Evolutionary conservation across 2,888 invertebrate species (phyloP), one percentile per base, ranked within the genome.

Genomic region (Neoitamus cyanurus): DNA sequence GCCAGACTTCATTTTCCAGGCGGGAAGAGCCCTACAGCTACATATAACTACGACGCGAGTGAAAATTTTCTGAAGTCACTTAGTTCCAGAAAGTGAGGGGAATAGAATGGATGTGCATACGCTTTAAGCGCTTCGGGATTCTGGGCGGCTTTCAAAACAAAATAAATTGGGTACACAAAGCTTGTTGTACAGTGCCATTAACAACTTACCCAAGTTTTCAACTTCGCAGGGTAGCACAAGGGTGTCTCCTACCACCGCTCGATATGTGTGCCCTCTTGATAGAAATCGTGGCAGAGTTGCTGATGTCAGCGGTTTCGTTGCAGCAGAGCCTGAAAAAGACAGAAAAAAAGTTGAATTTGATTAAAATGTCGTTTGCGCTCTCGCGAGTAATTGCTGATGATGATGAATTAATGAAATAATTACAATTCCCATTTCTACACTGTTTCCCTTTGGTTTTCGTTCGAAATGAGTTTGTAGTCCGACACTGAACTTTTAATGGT

Each of bases 191-290:
- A 77, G 37, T 77, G 15, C 42, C 83, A 83, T 83, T 83, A 77
- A 85, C 46, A 42, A 89, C 94, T 94, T 91, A 96, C 96, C 96
- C 88, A 96, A 91, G 90, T 96, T 95, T 89, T 96, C 95, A 30
- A 96, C 95, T 91, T 96, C 95, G 88, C 96, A 96, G 11, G 96
- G 96, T 87, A 96, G 91, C n/a, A 95, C 93, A 42, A 96, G 92
- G 0, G 95, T 95, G 89, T 96, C 96, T 20, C 96, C 96, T 0
- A 95, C 94, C 20, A 96, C 95, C 0, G 95, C 95, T 85, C 95
- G 92, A 92, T 95, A 96, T 83, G 95, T 95, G 89, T 95, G 95
- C 0, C 95, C 95, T 30, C 94, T 92, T 0, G 96, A 95, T 77
- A 95, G 90, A 90, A 96, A 96, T 87, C 94, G 92, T 0, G 96